Evolutionary conservation across 1,140 invertebrate species (phyloP), one percentile per base, ranked within the genome.

Genomic region (Heliconius eleuchia): DNA sequence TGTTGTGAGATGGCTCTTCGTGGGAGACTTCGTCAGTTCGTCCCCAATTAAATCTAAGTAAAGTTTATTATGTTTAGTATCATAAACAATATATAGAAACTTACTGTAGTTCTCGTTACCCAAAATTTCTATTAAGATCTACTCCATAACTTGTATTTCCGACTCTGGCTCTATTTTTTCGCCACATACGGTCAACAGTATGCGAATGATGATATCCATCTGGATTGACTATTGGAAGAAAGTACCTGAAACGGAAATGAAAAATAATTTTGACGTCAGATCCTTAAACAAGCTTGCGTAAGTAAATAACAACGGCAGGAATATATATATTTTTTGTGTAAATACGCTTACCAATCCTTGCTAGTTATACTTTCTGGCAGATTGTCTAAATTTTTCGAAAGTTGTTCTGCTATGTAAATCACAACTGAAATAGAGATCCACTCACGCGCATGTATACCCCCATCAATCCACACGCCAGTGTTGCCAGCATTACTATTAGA

Each of bases 1-100:
- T 98, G 78, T 98, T 97, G 30, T 97, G 96, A 88, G 98, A 99
- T 1, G 98, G 97, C 93, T 98, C 97, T 11, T 95, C 96, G 30
- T 97, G 98, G 4, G 97, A 96, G 7, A 96, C 95, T 57, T 96
- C 27, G n/a, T 80, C 85, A 78, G 57, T 86, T 37, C 73, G 72
- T 27, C 88, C 97, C 98, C 97, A 98, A 76, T 77, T 82, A 73
- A 84, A 82, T 11, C 84, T 85, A 52, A 6, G 23, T 30, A 66
- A 13, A 30, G 23, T 16, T 13, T n/a, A 66, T 13, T 66, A 66
- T 66, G 16, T 27, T 27, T 27, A 66, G 30, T 30, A 30, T 66
- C 1, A 9, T 30, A 66, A 30, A 66, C 30, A 23, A 9, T 57
- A 23, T n/a, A 11, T 23, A 66, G 9, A 27, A 27, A 66, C 13